These are phyloP conservation scores for Trinectes maculatus DNA, from an alignment of 2,113 vertebrate genomes.

Conservation along the genomic window DNA sequence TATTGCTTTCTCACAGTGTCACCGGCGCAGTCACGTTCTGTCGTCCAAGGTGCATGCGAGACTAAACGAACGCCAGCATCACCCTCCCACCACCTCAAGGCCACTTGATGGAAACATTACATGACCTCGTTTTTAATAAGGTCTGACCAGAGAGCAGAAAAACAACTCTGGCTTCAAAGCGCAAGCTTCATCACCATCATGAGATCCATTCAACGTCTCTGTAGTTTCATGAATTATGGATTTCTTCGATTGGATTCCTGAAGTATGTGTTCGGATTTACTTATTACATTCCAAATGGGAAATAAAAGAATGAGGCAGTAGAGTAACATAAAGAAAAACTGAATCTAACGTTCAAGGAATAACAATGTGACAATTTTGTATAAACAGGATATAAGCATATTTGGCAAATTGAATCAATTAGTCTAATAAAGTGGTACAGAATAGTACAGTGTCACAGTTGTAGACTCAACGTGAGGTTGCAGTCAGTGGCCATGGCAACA, in stretches of 20 bases:
- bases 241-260: no score
- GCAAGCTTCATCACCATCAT: background rate
- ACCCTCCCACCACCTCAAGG: conserved; percentile 4
- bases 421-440: no score
- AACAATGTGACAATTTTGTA: no score
- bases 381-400: no score
- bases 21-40: background rate
- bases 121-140: background rate
- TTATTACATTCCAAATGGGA: background rate
- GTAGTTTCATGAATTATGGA: background rate
- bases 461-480: background rate
- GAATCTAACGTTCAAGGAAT: background rate
- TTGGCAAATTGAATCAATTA: no score
- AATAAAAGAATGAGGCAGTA: conserved; percentile 4
- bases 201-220: background rate
- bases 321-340: no score
- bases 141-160: conserved; percentile 4
- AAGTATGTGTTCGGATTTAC: background rate
- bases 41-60: background rate
- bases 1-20: conserved; percentile 7
- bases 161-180: background rate
- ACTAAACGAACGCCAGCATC: conserved; percentile 2
- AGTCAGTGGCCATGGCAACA: background rate
- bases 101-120: no score
- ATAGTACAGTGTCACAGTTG: no score